A percentile compares a stretch with the other conserved stretches of the same genome.
Evolutionary conservation across 2,888 invertebrate genomes (phyloP).

Genomic region (Agrochola macilenta): DNA sequence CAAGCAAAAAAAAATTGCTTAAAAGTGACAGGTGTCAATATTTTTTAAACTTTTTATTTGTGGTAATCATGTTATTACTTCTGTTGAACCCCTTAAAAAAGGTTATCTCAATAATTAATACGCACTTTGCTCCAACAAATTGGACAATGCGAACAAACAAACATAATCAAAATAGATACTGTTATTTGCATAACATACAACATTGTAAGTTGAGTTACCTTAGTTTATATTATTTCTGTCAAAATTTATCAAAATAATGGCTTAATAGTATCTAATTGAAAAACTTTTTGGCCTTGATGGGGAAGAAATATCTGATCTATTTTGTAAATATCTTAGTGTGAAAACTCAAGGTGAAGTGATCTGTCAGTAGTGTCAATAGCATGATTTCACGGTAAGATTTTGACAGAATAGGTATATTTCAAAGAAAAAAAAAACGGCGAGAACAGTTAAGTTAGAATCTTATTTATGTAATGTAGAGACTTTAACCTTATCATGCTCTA

Average conservation of each 20-base stretch:
- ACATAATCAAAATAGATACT: slow-evolving; percentile 44
- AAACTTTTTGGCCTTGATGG: neutral
- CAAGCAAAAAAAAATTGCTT: neutral
- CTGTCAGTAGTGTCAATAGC: neutral
- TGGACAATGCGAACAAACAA: slow-evolving; percentile 50
- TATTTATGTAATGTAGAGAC: neutral
- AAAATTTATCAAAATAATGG: no score
- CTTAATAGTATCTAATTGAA: neutral
- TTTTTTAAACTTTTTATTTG: neutral
- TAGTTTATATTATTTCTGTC: no score
- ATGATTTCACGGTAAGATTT: neutral
- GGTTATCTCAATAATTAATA: slow-evolving; percentile 28
- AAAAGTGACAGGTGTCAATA: slow-evolving; percentile 1
- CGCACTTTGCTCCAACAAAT: slow-evolving; percentile 62
- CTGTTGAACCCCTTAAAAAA: slow-evolving; percentile 12
- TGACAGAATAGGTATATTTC: neutral
- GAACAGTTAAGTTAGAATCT: neutral
- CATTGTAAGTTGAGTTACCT: no score
- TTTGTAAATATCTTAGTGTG: neutral
- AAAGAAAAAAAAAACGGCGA: neutral
- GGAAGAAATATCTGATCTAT: neutral
- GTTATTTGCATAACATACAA: slow-evolving; percentile 54
- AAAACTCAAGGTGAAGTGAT: neutral
- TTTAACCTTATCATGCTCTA: neutral
- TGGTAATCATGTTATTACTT: no score